Percentiles rank a stretch among this genome's conserved stretches.
These are phyloP conservation scores for Penaeus chinensis DNA, from an alignment of 1,140 invertebrate species.

Conservation along the genomic window DNA sequence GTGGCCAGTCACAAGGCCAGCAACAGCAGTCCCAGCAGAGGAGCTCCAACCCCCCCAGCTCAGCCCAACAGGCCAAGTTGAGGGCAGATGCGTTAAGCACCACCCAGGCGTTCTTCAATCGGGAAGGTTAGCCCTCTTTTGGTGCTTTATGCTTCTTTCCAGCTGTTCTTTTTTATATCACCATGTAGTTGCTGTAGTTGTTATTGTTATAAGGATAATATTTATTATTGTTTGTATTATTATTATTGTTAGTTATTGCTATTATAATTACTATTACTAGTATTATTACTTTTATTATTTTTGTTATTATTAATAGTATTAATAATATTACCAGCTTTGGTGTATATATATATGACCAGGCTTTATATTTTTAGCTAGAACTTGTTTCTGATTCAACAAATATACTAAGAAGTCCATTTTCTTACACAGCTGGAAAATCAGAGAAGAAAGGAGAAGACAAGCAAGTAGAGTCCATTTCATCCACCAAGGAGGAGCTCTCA, in stretches of 20 bases:
- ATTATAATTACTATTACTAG: too few relatives aligned
- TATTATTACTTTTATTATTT: too few relatives aligned
- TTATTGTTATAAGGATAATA: too few relatives aligned
- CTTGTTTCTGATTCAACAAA: too few relatives aligned
- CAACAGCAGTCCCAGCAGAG: slow-evolving; percentile 48
- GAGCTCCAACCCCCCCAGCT: slow-evolving; percentile 62
- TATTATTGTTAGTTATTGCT: too few relatives aligned
- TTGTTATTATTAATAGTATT: too few relatives aligned
- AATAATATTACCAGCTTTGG: too few relatives aligned
- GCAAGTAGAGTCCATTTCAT: slow-evolving; percentile 17
- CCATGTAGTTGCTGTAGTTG: neutral
- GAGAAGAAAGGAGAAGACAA: slow-evolving; percentile 50
- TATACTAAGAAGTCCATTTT: too few relatives aligned
- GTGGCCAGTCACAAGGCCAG: slow-evolving; percentile 46
- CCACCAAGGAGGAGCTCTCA: slow-evolving; percentile 40
- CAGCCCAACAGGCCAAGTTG: slow-evolving; percentile 66
- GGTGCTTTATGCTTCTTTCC: neutral
- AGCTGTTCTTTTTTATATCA: neutral
- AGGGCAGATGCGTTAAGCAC: slow-evolving; percentile 66
- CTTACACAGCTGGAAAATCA: slow-evolving; percentile 37
- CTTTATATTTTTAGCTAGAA: too few relatives aligned
- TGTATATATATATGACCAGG: too few relatives aligned
- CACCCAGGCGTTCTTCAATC: slow-evolving; percentile 66
- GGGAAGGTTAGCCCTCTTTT: slow-evolving; percentile 52
- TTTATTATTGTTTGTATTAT: too few relatives aligned